These are phyloP conservation scores for Melanotaenia boesemani DNA, from an alignment of 2,797 vertebrate genomes.

Conservation along the genomic window DNA sequence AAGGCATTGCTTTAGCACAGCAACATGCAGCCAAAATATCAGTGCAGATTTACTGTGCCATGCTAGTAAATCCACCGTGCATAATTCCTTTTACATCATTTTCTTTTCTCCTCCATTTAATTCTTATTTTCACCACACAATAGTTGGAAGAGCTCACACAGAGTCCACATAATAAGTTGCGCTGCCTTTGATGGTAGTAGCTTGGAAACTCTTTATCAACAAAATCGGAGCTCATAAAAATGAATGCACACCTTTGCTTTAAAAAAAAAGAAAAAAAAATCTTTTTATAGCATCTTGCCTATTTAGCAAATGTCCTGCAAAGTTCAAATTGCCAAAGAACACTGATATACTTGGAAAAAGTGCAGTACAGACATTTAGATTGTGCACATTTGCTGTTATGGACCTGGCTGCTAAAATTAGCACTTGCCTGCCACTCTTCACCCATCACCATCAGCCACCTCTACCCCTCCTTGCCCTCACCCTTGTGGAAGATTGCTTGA, in stretches of 20 bases:
- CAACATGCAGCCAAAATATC: neutral
- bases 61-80: conserved; percentile 6
- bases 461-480: neutral
- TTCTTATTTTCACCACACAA: neutral
- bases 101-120: conserved; percentile 3
- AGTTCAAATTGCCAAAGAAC: neutral
- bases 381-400: neutral
- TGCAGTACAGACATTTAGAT: neutral
- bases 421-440: conserved; percentile 17
- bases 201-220: conserved; percentile 25
- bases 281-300: neutral
- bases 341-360: neutral
- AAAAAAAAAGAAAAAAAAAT: neutral
- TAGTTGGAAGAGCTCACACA: conserved; percentile 2
- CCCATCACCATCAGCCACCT: conserved; percentile 16
- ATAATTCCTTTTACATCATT: neutral
- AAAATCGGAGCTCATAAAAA: conserved; percentile 13
- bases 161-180: conserved; percentile 17
- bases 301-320: conserved; percentile 9
- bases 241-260: neutral
- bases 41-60: conserved; percentile 1
- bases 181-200: conserved; percentile 1
- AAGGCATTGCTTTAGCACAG: neutral
- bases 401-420: conserved; percentile 25
- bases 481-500: conserved; percentile 36